Base-by-base conservation (phyloP, 2,797 vertebrate genomes). In the Cyprinodon diabolis region DNA sequence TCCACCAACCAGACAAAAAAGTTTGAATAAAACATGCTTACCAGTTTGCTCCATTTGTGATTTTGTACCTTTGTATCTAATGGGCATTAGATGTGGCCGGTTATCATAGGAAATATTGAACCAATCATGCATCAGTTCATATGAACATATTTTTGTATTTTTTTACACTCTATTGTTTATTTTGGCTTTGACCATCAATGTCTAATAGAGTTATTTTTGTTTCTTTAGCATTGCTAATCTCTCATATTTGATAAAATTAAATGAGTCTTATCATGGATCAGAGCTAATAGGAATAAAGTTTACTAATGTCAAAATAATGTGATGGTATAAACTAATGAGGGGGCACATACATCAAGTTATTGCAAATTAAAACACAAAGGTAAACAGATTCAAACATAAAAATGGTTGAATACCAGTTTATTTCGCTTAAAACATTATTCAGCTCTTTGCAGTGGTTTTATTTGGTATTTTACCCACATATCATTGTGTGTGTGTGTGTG, bases 281-380 rank as follows among this genome's bases (percentile, higher is more conserved):
- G 21, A 45, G 3, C 43, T n/a, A 56, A 56, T 23, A 56, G 12
- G 12, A 56, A 25, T 4, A 56, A 4, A 48, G 47, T 48, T 65
- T 65, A 8, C 40, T 43, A 43, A 6, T 47, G 4, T 4, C 14
- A 19, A 47, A 47, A 65, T 47, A n/a, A 23, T n/a, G 45, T 8
- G 2, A 65, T 9, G 10, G 12, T 45, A 65, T 47, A 45, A 45
- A 47, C 23, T 7, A 40, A 6, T 12, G 6, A 43, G 37, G 2
- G 4, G 3, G 11, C 6, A 21, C 40, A 65, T 45, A 6, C 4
- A 23, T n/a, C 13, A 35, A 74, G 86, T 86, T 81, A 82, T 72
- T 82, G 62, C 35, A 69, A 68, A 76, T 80, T 63, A 82, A 84
- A 84, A n/a, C 69, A 84, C 77, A 45, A 3, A 78, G 76, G 82